Conservation (phyloP, 2,888 invertebrate species). For the Morpho deidamia region DNA sequence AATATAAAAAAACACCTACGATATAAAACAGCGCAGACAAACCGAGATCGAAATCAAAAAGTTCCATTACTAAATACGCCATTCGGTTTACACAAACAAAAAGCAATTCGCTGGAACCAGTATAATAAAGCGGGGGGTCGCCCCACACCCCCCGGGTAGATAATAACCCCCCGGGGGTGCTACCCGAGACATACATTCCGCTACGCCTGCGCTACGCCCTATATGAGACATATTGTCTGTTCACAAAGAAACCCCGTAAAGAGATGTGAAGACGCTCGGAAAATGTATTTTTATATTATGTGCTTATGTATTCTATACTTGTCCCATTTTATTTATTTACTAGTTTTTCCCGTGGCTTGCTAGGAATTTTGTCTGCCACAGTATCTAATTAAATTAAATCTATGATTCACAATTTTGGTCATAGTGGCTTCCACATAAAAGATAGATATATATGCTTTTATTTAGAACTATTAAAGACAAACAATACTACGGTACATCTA, state of each 20-base stretch:
- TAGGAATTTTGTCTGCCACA: too few species aligned
- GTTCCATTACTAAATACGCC: conserved; percentile 28
- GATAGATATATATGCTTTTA: too few species aligned
- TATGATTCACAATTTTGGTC: too few species aligned
- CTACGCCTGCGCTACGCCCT: conserved; percentile 58
- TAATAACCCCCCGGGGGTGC: conserved; percentile 44
- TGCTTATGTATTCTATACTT: neutral
- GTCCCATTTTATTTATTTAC: too few species aligned
- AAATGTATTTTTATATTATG: neutral
- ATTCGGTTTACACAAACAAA: conserved; percentile 38
- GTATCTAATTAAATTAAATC: too few species aligned
- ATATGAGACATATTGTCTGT: conserved; percentile 67
- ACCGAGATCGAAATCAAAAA: conserved; percentile 22
- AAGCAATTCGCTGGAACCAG: conserved; percentile 42
- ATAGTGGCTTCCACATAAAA: too few species aligned
- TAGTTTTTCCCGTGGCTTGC: too few species aligned
- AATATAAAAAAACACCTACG: neutral
- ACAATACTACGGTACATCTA: too few species aligned
- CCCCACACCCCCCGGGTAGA: conserved; percentile 34
- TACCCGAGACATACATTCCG: conserved; percentile 59
- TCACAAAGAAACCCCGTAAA: conserved; percentile 17
- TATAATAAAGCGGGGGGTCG: conserved; percentile 39
- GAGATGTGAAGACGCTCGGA: conserved; percentile 8
- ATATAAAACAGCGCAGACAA: conserved; percentile 13
- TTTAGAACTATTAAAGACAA: too few species aligned